phyloP scores from a whole-genome alignment of 2,888 invertebrate genomes.

The Rhynchonema sp. region DNA sequence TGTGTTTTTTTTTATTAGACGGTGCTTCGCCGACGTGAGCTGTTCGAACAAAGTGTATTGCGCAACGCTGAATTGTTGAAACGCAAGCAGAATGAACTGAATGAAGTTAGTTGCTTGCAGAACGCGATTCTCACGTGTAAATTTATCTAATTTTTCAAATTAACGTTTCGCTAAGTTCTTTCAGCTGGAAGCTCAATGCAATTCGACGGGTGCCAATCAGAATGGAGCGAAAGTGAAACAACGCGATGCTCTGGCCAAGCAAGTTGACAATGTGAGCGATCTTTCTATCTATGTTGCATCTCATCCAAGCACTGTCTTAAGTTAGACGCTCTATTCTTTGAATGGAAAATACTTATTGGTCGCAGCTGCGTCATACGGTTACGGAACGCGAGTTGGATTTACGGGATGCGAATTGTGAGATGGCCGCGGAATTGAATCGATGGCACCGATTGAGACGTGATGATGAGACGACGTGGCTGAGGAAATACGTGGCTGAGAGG shows the following conservation, averaged over 20 bases:
- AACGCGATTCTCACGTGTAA: no score
- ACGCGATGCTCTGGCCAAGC: not conserved
- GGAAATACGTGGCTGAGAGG: no score
- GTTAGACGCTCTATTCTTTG: not conserved
- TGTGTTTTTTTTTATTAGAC: not conserved
- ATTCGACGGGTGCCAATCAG: no score
- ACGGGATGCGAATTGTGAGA: not conserved
- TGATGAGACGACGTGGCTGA: no score
- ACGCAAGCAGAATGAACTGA: not conserved
- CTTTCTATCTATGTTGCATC: not conserved
- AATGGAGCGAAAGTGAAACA: no score
- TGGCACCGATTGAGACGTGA: no score
- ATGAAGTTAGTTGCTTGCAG: no score
- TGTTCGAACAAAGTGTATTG: constrained; percentile 29
- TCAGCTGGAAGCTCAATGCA: no score
- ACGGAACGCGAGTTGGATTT: not conserved
- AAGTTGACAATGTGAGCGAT: not conserved
- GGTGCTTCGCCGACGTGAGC: not conserved
- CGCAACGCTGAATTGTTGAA: constrained; percentile 32
- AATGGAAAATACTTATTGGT: not conserved
- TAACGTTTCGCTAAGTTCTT: no score
- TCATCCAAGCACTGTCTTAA: not conserved
- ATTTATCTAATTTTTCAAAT: no score
- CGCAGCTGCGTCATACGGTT: not conserved
- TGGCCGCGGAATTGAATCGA: not conserved